Evolutionary conservation across 2,113 vertebrate genomes (phyloP), one percentile per base, ranked within the genome.

Genomic region (Vombatus ursinus): DNA sequence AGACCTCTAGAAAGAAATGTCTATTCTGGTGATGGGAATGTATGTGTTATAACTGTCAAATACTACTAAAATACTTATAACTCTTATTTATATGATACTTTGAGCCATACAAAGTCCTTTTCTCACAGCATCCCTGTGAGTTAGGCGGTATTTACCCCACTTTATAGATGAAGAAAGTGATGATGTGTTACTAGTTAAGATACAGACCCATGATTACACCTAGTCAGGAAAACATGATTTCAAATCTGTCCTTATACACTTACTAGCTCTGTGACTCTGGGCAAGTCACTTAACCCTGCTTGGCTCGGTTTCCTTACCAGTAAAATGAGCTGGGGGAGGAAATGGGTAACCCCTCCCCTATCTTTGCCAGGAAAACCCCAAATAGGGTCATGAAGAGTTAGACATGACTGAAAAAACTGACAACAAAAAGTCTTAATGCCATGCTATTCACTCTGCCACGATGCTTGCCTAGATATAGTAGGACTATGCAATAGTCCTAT

Each of bases 351-450:
- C 7, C 28, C 8, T 57, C 10, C 8, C 2, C 11, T 57, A 28
- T 26, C 54, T 57, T 57, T 57, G 26, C 54, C 10, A 28, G 28
- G 54, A 57, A 57, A 28, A 57, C 54, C 2, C 25, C 9, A 57
- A 57, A 57, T 28, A 3, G 7, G 28, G 57, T 37, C 57, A 37
- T 14, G 12, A 12, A 61, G 57, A 4, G 57, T 68, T 3, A 14
- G 57, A 68, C 11, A 68, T 12, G 28, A 68, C 12, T 37, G 10
- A 14, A 68, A 37, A 11, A 68, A 68, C 11, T 12, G 0, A 3
- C 31, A n/a, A 24, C 1, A n/a, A n/a, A 16, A 77, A 5, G 1
- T 0, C 14, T n/a, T n/a, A n/a, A 77, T 1, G 19, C 16, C 37
- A 77, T n/a, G n/a, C 16, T 77, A 37, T 68, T 68, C 11, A 37